Percentiles rank a stretch among this genome's conserved stretches.
These are phyloP conservation scores for Druon quercuslanigerum DNA, from an alignment of 1,140 invertebrate genomes.

Conservation along the genomic window DNA sequence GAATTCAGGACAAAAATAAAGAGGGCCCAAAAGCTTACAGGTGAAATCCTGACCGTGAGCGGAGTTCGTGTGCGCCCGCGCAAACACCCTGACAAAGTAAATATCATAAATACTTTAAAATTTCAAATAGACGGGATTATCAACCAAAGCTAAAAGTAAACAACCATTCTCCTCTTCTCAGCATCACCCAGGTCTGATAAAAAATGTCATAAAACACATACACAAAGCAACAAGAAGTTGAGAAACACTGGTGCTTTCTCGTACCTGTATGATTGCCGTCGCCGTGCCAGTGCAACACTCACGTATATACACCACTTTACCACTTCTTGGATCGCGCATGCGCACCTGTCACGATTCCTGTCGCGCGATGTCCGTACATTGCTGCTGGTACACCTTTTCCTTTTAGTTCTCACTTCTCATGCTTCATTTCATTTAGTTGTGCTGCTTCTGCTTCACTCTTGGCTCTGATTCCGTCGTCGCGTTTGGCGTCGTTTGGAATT, in stretches of 20 bases:
- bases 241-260: conserved; percentile 63
- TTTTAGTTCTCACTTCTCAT: neutral
- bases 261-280: conserved; percentile 49
- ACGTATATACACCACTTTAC: neutral
- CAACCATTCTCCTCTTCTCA: too few relatives aligned
- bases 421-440: neutral
- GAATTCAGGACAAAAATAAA: too few relatives aligned
- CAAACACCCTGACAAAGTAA: too few relatives aligned
- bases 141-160: too few relatives aligned
- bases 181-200: neutral
- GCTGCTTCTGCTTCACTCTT: neutral
- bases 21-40: too few relatives aligned
- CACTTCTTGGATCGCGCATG: too few relatives aligned
- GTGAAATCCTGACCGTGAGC: too few relatives aligned
- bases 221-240: conserved; percentile 36
- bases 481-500: neutral
- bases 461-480: neutral
- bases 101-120: too few relatives aligned
- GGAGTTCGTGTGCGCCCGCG: too few relatives aligned
- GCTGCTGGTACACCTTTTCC: neutral
- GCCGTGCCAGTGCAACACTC: neutral
- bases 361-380: neutral
- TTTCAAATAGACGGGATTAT: too few relatives aligned
- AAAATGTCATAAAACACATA: neutral
- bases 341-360: too few relatives aligned